phyloP scores from a whole-genome alignment of 1,140 invertebrate species.

The Drosophila seguyi region DNA sequence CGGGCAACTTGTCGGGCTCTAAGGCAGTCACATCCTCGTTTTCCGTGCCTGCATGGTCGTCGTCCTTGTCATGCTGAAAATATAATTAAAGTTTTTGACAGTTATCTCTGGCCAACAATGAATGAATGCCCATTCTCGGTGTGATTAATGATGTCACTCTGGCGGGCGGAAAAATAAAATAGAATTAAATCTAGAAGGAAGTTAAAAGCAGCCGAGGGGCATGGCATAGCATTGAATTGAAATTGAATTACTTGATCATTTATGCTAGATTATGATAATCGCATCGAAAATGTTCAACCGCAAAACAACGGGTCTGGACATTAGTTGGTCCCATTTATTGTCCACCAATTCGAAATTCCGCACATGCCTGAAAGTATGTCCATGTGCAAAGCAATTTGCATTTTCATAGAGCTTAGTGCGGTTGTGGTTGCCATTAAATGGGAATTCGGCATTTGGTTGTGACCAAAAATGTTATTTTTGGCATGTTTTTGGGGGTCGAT shows the following conservation, averaged over 20 bases:
- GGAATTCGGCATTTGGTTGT: background rate
- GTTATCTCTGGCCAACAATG: slow-evolving; percentile 74
- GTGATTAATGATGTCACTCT: slow-evolving; percentile 67
- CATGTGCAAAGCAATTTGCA: slow-evolving; percentile 11
- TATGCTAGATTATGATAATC: slow-evolving; percentile 49
- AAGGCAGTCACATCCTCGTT: slow-evolving; percentile 38
- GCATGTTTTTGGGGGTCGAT: background rate
- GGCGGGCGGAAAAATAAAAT: slow-evolving; percentile 13
- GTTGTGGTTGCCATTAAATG: slow-evolving; percentile 41
- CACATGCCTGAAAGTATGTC: slow-evolving; percentile 4
- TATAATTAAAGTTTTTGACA: slow-evolving; percentile 84
- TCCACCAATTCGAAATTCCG: slow-evolving; percentile 32
- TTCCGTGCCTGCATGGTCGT: slow-evolving; percentile 5
- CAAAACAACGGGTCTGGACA: slow-evolving; percentile 4
- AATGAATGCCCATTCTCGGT: slow-evolving; percentile 50
- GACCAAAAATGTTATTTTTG: slow-evolving; percentile 3
- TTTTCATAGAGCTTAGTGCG: slow-evolving; percentile 33
- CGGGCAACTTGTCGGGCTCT: slow-evolving; percentile 42
- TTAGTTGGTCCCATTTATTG: slow-evolving; percentile 17
- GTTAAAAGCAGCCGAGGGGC: background rate
- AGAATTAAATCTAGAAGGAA: background rate
- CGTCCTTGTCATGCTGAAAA: slow-evolving; percentile 65
- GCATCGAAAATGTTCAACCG: slow-evolving; percentile 26
- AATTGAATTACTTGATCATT: slow-evolving; percentile 40
- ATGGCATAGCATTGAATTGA: background rate